A percentile compares a stretch with the other conserved stretches of the same genome.
Evolutionary conservation across 1,140 invertebrate species (phyloP).

Genomic region (Eriosoma lanigerum): DNA sequence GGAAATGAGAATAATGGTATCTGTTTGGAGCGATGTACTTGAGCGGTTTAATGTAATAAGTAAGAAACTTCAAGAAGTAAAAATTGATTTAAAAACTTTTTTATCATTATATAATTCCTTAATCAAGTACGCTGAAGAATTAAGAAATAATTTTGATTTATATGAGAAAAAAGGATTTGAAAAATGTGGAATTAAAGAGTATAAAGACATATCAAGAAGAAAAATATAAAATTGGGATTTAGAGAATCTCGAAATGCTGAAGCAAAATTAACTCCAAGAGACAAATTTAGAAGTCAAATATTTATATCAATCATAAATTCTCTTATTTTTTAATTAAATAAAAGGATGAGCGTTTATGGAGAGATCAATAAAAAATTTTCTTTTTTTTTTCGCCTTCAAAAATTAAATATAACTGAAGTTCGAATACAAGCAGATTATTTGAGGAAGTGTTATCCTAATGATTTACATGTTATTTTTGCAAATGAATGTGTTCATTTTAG

Average conservation of each 20-base stretch:
- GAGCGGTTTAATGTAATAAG: background rate
- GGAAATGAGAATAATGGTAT: constrained; percentile 52
- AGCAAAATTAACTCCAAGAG: constrained; percentile 18
- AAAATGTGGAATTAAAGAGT: constrained; percentile 18
- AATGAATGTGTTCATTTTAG: background rate
- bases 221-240: constrained; percentile 1
- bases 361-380: constrained; percentile 6
- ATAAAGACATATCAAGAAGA: background rate
- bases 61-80: constrained; percentile 9
- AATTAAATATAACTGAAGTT: too few species aligned
- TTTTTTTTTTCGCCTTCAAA: background rate
- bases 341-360: constrained; percentile 14
- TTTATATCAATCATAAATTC: constrained; percentile 6
- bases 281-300: constrained; percentile 14
- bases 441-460: background rate
- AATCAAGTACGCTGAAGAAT: background rate
- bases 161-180: background rate
- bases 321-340: constrained; percentile 18
- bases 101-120: background rate
- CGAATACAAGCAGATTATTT: background rate
- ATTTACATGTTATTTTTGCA: background rate
- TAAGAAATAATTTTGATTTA: constrained; percentile 12
- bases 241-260: background rate
- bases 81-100: constrained; percentile 1
- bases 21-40: constrained; percentile 43